Evolutionary conservation across 2,113 vertebrate genomes (phyloP).

Genomic region (Eulacestoma nigropectus): DNA sequence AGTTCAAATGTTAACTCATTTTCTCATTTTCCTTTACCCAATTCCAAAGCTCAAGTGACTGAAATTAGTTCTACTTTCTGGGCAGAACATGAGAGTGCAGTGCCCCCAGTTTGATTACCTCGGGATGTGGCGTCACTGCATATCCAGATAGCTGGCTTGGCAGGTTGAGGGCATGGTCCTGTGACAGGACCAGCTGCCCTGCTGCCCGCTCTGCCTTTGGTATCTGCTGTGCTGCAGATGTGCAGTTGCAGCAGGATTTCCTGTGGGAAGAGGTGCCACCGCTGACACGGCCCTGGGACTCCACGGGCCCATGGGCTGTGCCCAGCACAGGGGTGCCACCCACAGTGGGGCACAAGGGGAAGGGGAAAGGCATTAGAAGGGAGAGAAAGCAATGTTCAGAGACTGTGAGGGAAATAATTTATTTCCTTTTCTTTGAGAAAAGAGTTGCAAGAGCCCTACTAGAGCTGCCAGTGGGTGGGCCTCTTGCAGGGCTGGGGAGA

Average conservation of each 20-base stretch:
- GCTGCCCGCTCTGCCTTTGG: neutral
- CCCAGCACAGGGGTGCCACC: neutral
- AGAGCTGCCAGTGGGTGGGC: neutral
- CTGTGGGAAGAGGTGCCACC: neutral
- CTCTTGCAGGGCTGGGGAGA: neutral
- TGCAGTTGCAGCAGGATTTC: neutral
- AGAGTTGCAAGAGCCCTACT: neutral
- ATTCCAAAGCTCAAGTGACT: neutral
- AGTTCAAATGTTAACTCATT: neutral
- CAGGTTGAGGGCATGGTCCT: neutral
- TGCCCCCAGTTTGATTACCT: accelerated
- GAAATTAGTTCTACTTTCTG: neutral
- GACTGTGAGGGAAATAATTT: neutral
- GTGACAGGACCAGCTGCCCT: neutral
- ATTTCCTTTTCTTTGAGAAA: neutral
- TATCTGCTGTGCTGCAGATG: neutral
- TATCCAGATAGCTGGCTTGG: neutral
- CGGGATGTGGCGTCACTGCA: accelerated
- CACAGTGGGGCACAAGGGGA: neutral
- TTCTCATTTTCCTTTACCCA: neutral
- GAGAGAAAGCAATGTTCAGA: neutral
- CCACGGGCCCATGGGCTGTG: neutral
- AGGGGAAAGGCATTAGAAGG: neutral
- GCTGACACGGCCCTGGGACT: neutral
- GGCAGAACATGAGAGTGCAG: neutral